Base-by-base conservation (phyloP, 2,797 vertebrate genomes). In the Eleutherodactylus coqui region DNA sequence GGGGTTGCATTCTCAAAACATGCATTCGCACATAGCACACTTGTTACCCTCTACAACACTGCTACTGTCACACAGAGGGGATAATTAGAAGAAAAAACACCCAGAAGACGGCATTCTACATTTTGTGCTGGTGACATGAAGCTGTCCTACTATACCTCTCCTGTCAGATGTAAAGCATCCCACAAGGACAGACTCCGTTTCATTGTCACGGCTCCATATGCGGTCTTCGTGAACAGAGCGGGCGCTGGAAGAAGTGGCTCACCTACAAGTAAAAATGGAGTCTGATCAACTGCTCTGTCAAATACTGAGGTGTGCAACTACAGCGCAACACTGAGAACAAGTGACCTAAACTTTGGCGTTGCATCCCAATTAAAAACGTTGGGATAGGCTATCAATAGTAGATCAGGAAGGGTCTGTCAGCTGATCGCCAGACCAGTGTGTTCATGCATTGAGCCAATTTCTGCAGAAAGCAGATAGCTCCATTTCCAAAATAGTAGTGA, bases 181-280 rank as follows among this genome's bases (percentile, higher is more conserved):
- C 98, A 99, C 82, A 99, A 92, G 0, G 97, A 94, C 82, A 99
- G 88, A 86, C 97, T 96, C 2, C 96, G 94, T 86, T 95, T 95
- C 90, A 96, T 89, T 19, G 93, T 92, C 62, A 96, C 91, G 0
- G 94, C 88, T 51, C 96, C 96, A 0, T 98, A 98, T 0, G 92
- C 86, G 3, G 95, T 94, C 88, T 95, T 97, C 89, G 93, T 93
- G 69, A 89, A 93, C 45, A 95, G 92, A 41, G 89, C 81, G 9
- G 96, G 97, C 87, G 95, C 93, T 5, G 95, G 92, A 32, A 95
- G 96, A 2, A 96, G 93, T 64, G 89, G 89, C 38, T 90, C 79
- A 6, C 86, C 97, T 96, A 89, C 4, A 85, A n/a, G 75, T 14
- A 32, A 64, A 32, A 64, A 17, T 29, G 27, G n/a, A 34, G 29